A percentile compares a stretch with the other conserved stretches of the same genome.
phyloP scores from a whole-genome alignment of 2,113 vertebrate genomes.

The Seriola rivoliana region DNA sequence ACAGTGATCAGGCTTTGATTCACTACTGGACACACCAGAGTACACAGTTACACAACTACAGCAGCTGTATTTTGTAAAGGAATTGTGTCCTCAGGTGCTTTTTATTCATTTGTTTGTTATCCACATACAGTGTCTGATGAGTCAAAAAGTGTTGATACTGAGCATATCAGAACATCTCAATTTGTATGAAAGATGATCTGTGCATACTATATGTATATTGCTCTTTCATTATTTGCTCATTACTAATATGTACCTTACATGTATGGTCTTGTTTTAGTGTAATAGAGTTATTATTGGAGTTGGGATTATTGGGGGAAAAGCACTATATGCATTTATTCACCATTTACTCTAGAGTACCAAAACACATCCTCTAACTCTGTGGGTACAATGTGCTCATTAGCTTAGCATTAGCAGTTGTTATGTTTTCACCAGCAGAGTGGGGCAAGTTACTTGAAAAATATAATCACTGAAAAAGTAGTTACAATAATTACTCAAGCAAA shows the following conservation, averaged over 20 bases:
- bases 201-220: background rate
- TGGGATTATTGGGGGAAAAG: too few species aligned
- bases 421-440: background rate
- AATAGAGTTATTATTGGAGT: too few species aligned
- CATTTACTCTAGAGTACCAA: too few species aligned
- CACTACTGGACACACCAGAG: conserved; percentile 27
- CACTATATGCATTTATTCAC: too few species aligned
- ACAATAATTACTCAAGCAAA: background rate
- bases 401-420: background rate
- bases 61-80: too few species aligned
- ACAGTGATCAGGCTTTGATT: conserved; percentile 23
- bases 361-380: background rate
- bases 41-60: conserved; percentile 17
- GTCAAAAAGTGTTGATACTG: background rate
- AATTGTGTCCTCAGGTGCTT: too few species aligned
- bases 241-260: background rate
- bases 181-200: too few species aligned
- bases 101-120: too few species aligned
- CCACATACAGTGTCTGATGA: too few species aligned
- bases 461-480: background rate
- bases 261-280: background rate
- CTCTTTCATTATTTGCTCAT: background rate
- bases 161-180: too few species aligned
- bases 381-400: background rate
- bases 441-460: too few species aligned